Conservation (phyloP, 2,888 invertebrate genomes). For the Tipula vernalis region DNA sequence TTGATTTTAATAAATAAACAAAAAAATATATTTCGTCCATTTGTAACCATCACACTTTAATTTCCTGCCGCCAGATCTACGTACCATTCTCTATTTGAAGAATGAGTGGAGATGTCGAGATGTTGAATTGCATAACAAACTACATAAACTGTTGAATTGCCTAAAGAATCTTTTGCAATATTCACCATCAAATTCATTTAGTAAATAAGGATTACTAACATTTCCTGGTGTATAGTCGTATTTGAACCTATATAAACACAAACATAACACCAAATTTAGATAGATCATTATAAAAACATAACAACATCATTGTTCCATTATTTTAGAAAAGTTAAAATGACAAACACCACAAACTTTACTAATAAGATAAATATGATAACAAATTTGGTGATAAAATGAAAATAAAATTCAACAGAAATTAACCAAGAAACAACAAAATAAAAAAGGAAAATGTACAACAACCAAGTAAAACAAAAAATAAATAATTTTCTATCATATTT, state of each 20-base stretch:
- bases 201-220: too few species aligned
- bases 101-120: too few species aligned
- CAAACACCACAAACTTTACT: not conserved
- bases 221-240: too few species aligned
- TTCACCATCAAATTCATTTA: too few species aligned
- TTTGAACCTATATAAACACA: not conserved
- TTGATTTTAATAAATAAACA: too few species aligned
- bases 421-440: not conserved
- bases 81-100: too few species aligned
- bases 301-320: not conserved
- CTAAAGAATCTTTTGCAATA: too few species aligned
- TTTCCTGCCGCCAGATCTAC: too few species aligned
- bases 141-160: too few species aligned
- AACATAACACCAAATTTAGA: not conserved
- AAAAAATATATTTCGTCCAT: too few species aligned
- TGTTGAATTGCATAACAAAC: too few species aligned
- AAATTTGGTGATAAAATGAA: not conserved
- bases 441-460: not conserved
- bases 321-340: not conserved
- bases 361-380: not conserved
- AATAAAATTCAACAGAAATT: not conserved
- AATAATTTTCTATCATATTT: slow-evolving; percentile 4
- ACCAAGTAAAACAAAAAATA: not conserved
- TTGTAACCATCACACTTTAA: too few species aligned
- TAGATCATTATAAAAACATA: not conserved